Conservation (phyloP, 2,113 vertebrate species). For the Etheostoma spectabile region DNA sequence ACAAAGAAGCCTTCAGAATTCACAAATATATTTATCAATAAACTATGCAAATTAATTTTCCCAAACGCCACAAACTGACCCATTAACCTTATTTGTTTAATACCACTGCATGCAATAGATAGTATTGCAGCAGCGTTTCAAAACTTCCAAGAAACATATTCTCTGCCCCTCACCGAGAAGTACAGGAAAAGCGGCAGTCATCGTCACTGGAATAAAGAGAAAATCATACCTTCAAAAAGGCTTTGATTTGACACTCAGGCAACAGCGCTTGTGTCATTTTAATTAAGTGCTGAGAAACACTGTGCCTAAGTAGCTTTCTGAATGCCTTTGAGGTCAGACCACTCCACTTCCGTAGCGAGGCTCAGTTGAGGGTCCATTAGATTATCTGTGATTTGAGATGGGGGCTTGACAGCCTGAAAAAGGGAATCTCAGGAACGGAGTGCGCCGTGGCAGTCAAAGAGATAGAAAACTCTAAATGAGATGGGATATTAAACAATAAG, state of each 20-base stretch:
- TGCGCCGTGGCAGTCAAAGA: background rate
- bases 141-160: background rate
- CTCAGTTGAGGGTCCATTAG: conserved; percentile 51
- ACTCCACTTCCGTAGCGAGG: conserved; percentile 49
- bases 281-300: conserved; percentile 69
- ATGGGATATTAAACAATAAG: conserved; percentile 26
- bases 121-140: background rate
- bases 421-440: background rate
- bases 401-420: conserved; percentile 40
- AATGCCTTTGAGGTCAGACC: conserved; percentile 54
- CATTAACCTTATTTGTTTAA: background rate
- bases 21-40: conserved; percentile 69
- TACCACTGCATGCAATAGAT: background rate
- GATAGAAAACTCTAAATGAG: conserved; percentile 20
- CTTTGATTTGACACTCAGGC: conserved; percentile 56
- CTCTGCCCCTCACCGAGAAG: no score
- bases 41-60: conserved; percentile 58
- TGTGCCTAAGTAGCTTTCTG: conserved; percentile 45
- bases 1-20: conserved; percentile 42
- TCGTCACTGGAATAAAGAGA: conserved; percentile 37
- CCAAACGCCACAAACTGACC: background rate
- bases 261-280: conserved; percentile 48
- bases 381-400: conserved; percentile 64
- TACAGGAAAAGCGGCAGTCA: background rate
- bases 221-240: conserved; percentile 53